phyloP scores from a whole-genome alignment of 2,113 vertebrate genomes.

The Limnothrissa miodon region DNA sequence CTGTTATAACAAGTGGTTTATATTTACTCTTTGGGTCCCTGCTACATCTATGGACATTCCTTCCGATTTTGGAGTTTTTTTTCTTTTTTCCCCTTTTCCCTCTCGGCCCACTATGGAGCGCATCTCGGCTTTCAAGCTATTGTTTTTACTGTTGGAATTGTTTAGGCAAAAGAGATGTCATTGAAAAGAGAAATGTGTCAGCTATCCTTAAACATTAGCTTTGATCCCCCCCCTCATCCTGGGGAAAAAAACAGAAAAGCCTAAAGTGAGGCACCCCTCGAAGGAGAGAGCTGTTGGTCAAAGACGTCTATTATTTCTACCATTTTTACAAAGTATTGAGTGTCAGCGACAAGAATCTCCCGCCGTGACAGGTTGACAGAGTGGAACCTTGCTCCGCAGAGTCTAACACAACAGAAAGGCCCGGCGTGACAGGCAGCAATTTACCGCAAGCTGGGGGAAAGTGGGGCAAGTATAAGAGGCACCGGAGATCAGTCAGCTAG shows the following conservation, averaged over 20 bases:
- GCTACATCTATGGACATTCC: constrained; percentile 63
- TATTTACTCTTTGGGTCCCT: constrained; percentile 66
- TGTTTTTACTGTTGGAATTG: constrained; percentile 63
- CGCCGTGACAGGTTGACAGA: constrained; percentile 64
- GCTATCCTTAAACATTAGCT: constrained; percentile 49
- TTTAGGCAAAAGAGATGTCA: constrained; percentile 59
- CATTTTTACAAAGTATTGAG: constrained; percentile 65
- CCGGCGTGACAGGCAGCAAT: constrained; percentile 59
- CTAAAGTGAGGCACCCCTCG: background rate
- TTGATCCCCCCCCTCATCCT: constrained; percentile 49
- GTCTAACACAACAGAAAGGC: constrained; percentile 69
- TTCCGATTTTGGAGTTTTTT: constrained; percentile 46
- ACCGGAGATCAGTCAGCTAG: background rate
- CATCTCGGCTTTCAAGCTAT: constrained; percentile 62
- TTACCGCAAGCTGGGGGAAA: constrained; percentile 54
- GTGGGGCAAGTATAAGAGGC: constrained; percentile 29
- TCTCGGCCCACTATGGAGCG: constrained; percentile 27
- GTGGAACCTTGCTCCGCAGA: constrained; percentile 54
- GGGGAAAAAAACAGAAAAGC: background rate
- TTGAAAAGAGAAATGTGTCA: constrained; percentile 60
- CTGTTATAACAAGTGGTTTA: constrained; percentile 79
- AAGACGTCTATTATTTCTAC: constrained; percentile 40
- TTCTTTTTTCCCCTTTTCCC: background rate
- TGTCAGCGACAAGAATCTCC: constrained; percentile 68
- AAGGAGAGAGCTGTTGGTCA: background rate